Conservation (phyloP, 2,113 vertebrate species). For the Anthoscopus minutus region DNA sequence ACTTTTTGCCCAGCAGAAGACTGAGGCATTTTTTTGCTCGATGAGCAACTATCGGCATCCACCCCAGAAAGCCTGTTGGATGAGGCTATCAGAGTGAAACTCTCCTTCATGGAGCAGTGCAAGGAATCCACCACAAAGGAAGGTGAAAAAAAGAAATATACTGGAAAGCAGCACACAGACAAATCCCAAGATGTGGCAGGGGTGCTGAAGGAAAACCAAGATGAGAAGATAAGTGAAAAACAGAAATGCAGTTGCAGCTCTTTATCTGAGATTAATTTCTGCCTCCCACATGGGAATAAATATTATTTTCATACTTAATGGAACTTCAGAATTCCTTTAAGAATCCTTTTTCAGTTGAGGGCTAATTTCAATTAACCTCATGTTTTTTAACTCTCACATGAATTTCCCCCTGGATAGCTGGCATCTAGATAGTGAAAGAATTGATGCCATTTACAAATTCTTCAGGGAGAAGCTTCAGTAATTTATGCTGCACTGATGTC, state of each 20-base stretch:
- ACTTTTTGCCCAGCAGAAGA: background rate
- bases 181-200: background rate
- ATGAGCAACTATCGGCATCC: background rate
- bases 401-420: background rate
- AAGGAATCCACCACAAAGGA: background rate
- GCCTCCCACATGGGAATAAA: background rate
- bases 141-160: background rate
- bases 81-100: background rate
- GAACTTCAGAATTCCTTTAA: slow-evolving; percentile 19
- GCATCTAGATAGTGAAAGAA: background rate
- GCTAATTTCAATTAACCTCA: slow-evolving; percentile 40
- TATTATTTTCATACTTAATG: slow-evolving; percentile 21
- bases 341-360: background rate
- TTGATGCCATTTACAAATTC: background rate
- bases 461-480: background rate
- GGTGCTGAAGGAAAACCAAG: background rate
- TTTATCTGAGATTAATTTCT: slow-evolving; percentile 2
- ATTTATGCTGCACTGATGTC: background rate
- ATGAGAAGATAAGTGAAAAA: background rate
- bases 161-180: background rate
- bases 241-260: background rate
- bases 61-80: background rate
- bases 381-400: background rate
- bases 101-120: background rate
- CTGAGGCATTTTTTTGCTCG: background rate